Base-by-base conservation (phyloP, 2,888 invertebrate species). In the Cheilosia vernalis region DNA sequence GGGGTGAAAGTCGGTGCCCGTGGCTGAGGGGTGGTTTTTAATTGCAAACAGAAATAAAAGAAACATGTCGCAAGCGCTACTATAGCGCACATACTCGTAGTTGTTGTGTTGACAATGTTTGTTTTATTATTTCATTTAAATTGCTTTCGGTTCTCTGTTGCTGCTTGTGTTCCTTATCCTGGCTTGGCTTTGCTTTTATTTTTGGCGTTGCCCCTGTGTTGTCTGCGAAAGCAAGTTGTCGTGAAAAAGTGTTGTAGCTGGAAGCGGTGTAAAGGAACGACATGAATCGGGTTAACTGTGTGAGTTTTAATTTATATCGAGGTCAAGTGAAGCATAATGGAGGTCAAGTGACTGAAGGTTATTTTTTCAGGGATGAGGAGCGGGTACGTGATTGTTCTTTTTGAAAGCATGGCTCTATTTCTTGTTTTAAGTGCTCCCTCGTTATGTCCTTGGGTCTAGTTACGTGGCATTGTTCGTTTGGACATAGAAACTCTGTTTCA, bases 31-130 rank as follows among this genome's bases (percentile, higher is more conserved):
- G 58, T 74, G 69, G 47, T 21, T 84, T 84, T 84, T 84, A 84
- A 84, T 84, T 79, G 80, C 74, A 37, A 78, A 79, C 51, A 63
- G 51, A 44, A 84, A 84, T 74, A 74, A 74, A 73, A 51, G 58
- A 74, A 84, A 74, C 83, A 79, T 33, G 15, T 30, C 33, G 63
- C 47, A 3, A 3, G 9, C 9, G 30, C 30, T 17, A 17, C 44
- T 9, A 47, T 17, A 4, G 6, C n/a, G 17, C n/a, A 10, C 10
- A 49, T 7, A 21, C 2, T n/a, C n/a, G 21, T 21, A 19, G 49
- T 21, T 49, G 49, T 21, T 21, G 49, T 49, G 49, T 13, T 13
- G 21, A 13, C 19, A 49, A 21, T 55, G 15, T 30, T 55, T n/a
- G 27, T 55, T 24, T 55, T 27, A 30, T 55, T 55, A n/a, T 30